Percentiles rank a stretch among this genome's conserved stretches.
phyloP scores from a whole-genome alignment of 2,113 vertebrate species.

The Syngnathus floridae region DNA sequence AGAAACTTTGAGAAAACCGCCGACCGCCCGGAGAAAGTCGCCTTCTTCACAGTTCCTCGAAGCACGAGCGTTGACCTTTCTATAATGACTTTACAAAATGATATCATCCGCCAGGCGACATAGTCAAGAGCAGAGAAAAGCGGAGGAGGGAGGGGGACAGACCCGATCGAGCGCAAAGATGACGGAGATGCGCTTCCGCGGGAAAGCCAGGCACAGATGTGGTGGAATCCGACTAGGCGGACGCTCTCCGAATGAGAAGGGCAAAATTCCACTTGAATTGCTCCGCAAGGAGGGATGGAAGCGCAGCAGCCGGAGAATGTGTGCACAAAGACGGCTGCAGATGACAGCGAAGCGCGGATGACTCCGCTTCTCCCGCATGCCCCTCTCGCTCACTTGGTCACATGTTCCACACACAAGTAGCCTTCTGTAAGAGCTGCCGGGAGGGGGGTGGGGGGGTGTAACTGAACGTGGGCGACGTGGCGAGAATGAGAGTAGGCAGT shows the following conservation, averaged over 20 bases:
- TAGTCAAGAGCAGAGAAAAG: constrained; percentile 38
- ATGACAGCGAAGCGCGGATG: constrained; percentile 13
- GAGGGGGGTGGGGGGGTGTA: constrained; percentile 26
- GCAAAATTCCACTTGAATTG: constrained; percentile 44
- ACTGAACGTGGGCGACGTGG: constrained; percentile 41
- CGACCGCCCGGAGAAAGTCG: constrained; percentile 14
- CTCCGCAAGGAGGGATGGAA: constrained; percentile 2
- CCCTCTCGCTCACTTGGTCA: constrained; percentile 47
- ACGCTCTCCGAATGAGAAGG: not conserved
- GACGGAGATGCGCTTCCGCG: constrained; percentile 28
- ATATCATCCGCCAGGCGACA: constrained; percentile 57
- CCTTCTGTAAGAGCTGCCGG: constrained; percentile 66
- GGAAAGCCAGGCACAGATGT: constrained; percentile 37
- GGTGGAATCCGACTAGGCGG: constrained; percentile 46
- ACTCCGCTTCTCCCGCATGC: not conserved
- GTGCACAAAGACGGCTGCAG: constrained; percentile 40
- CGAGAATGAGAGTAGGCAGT: constrained; percentile 42
- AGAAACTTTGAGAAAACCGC: constrained; percentile 56
- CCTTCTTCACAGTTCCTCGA: constrained; percentile 45
- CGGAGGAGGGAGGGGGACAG: constrained; percentile 19
- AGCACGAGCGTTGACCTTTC: constrained; percentile 51
- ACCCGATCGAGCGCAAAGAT: not conserved
- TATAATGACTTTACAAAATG: constrained; percentile 61
- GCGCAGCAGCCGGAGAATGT: constrained; percentile 34
- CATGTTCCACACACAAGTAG: constrained; percentile 74